These are phyloP conservation scores for Pica pica DNA, from an alignment of 2,113 vertebrate species.

Conservation along the genomic window DNA sequence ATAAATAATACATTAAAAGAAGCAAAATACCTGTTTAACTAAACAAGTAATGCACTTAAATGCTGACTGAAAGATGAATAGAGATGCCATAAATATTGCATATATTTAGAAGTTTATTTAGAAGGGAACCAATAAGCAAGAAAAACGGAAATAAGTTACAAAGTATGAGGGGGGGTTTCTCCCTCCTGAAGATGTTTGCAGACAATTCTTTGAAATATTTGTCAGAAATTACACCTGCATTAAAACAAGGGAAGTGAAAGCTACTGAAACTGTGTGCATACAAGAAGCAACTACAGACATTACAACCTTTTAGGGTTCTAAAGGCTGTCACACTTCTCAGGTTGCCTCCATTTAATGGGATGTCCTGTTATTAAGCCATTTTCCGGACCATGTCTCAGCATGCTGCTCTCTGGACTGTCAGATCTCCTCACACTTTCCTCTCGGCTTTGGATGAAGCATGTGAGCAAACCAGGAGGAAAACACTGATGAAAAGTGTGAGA, in stretches of 20 bases:
- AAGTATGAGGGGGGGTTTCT: neutral
- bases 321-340: neutral
- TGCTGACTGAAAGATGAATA: neutral
- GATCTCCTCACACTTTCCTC: neutral
- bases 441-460: neutral
- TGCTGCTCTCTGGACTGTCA: neutral
- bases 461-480: neutral
- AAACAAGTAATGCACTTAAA: constrained; percentile 2
- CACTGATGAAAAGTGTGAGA: neutral
- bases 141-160: neutral
- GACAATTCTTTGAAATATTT: neutral
- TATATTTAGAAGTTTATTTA: neutral
- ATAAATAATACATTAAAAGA: constrained; percentile 29
- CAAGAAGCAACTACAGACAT: neutral
- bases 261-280: neutral
- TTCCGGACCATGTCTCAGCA: constrained; percentile 4
- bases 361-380: constrained; percentile 2
- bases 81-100: neutral
- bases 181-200: neutral
- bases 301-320: neutral
- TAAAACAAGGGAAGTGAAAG: neutral
- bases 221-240: neutral
- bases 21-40: constrained; percentile 18
- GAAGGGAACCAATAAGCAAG: neutral
- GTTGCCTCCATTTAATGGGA: neutral